These are phyloP conservation scores for Neopelma chrysocephalum DNA, from an alignment of 2,797 vertebrate species.

Conservation along the genomic window DNA sequence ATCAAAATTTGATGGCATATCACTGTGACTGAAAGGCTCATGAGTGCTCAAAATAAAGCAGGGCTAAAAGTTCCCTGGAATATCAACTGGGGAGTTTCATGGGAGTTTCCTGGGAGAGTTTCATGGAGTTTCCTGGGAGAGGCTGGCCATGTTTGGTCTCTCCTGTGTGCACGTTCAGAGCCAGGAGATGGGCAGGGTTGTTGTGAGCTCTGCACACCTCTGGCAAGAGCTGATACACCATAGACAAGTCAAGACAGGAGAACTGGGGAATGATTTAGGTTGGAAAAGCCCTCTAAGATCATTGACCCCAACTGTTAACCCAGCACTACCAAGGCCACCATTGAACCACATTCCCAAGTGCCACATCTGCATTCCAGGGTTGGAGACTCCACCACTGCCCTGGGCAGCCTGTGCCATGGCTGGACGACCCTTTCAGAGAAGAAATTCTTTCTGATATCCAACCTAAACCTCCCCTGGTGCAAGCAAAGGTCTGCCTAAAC, in stretches of 20 bases:
- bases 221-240: neutral
- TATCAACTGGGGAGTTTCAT: neutral
- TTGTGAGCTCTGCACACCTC: neutral
- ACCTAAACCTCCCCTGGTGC: neutral
- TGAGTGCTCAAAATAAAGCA: neutral
- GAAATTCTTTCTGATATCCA: neutral
- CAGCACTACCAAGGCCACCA: neutral
- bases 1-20: conserved; percentile 34
- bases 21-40: neutral
- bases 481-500: neutral
- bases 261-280: neutral
- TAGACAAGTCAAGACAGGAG: neutral
- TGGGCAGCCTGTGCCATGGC: neutral
- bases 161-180: neutral
- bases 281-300: neutral
- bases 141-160: neutral
- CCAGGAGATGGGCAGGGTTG: neutral
- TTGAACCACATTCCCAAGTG: neutral
- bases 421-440: neutral
- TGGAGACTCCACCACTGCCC: neutral
- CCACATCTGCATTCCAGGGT: neutral
- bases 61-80: neutral
- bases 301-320: neutral
- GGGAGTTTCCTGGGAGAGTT: neutral
- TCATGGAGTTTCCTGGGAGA: neutral